Evolutionary conservation across 1,140 invertebrate genomes (phyloP), one percentile per base, ranked within the genome.

Genomic region (Papilio helenus): DNA sequence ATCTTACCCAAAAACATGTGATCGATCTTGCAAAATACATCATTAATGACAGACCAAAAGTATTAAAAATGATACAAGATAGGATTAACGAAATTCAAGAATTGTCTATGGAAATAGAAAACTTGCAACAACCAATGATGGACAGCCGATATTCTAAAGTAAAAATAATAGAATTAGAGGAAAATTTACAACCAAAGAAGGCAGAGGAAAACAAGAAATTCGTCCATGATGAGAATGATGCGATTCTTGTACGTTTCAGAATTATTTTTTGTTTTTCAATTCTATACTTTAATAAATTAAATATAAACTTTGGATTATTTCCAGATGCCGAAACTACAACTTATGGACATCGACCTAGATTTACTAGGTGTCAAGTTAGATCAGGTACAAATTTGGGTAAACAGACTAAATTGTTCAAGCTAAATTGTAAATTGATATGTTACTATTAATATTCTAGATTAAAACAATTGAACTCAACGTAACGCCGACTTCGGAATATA

Each of bases 261-360:
- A 1, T 26, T 72, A 42, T 3, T 68, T 10, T 3, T 68, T 68
- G 3, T 68, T 68, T 68, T 72, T 2, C 1, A 10, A 16, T 51
- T 73, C 20, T 14, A 46, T 65, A 44, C 49, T 78, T 72, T 49
- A 39, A 26, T 51, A 10, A 26, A 51, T 44, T 55, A 68, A 71
- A 55, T 72, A 83, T 74, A 73, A 39, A 68, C 10, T 58, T 72
- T 80, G 16, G 10, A 76, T 79, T 79, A 78, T 51, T 89, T 89
- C 81, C 84, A 93, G 91, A 86, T 91, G 77, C 90, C 91, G 76
- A 88, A 83, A 79, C 77, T 92, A 26, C 85, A 89, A 29, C 78
- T 90, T 8, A 74, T 74, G 20, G 84, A 82, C 71, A 79, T 82
- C 74, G 89, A 90, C 80, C 82, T 92, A 72, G 90, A 92, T 79